Percentiles rank a stretch among this genome's conserved stretches.
Conservation (phyloP, 2,113 vertebrate genomes). For the Thamnaconus septentrionalis region DNA sequence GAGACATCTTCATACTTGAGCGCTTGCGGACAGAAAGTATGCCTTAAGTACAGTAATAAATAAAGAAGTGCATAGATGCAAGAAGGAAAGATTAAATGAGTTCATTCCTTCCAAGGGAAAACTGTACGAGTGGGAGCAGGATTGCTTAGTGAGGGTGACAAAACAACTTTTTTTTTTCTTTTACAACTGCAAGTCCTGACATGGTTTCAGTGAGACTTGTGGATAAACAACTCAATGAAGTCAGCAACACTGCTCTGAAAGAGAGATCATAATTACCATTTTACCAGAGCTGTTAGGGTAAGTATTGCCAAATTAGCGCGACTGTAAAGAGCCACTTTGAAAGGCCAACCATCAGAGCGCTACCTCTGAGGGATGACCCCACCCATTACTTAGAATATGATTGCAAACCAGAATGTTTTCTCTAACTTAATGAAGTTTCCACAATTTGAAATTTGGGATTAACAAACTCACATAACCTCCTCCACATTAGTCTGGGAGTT, state of each 20-base stretch:
- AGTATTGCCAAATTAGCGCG: not conserved
- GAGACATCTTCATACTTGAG: too few species aligned
- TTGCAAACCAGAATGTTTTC: too few species aligned
- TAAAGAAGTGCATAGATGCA: not conserved
- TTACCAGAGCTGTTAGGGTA: not conserved
- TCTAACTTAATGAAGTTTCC: not conserved
- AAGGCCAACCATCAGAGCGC: too few species aligned
- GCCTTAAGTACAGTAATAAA: not conserved
- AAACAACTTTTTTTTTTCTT: slow-evolving; percentile 1
- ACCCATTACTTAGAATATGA: too few species aligned
- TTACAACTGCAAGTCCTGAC: slow-evolving; percentile 62
- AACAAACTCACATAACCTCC: not conserved
- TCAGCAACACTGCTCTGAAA: not conserved
- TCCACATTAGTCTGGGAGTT: not conserved
- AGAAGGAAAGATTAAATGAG: not conserved
- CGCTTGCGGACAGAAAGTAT: too few species aligned
- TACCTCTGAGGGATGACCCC: too few species aligned
- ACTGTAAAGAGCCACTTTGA: not conserved
- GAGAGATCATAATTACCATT: slow-evolving; percentile 8
- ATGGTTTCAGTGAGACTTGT: slow-evolving; percentile 19
- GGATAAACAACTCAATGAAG: slow-evolving; percentile 6
- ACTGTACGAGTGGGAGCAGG: not conserved
- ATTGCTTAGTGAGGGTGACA: slow-evolving; percentile 3
- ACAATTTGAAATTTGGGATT: slow-evolving; percentile 1
- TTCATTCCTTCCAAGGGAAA: slow-evolving; percentile 44